Evolutionary conservation across 2,888 invertebrate species (phyloP), one percentile per base, ranked within the genome.

Genomic region (Caenorhabditis zanzibari): DNA sequence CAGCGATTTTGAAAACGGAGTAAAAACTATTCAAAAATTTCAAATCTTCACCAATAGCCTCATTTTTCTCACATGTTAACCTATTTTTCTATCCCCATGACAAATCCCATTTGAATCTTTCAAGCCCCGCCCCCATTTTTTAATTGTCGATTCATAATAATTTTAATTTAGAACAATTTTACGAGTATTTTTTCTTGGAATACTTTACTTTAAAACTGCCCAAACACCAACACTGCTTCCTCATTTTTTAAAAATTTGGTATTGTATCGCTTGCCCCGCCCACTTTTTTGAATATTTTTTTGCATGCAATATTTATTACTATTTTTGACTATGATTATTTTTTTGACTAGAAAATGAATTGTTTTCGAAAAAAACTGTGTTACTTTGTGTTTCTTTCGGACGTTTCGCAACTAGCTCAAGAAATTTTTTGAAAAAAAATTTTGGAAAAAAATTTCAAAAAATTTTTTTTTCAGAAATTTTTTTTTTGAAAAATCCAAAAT

Each of bases 171-270:
- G 38, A 26, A 19, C 19, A 41, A 79, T 63, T 10, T 38, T 79
- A 79, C 79, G 79, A 79, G 79, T 79, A n/a, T n/a, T n/a, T n/a
- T n/a, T 71, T 47, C 12, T n/a, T 64, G 22, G 14, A 63, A 44
- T 44, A 38, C 32, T 44, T 28, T 52, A 69, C 52, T 52, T 69
- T 47, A 49, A 59, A 19, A 24, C 24, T 24, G 16, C 35, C 24
- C 1, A 14, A 24, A 14, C 54, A 19, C 10, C 19, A 54, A 54
- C 54, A 54, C 54, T 54, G 54, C 54, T 54, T 54, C 24, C 26
- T 54, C 26, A n/a, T 28, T 58, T 41, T 76, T 24, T 19, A 5
- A 16, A 44, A 44, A 19, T 47, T 47, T 19, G 47, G 59, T 49
- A 35, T 59, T 44, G 58, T 66, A 58, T 59, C 66, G 69, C 71